phyloP scores from a whole-genome alignment of 2,888 invertebrate species.

The Junonia oenone region DNA sequence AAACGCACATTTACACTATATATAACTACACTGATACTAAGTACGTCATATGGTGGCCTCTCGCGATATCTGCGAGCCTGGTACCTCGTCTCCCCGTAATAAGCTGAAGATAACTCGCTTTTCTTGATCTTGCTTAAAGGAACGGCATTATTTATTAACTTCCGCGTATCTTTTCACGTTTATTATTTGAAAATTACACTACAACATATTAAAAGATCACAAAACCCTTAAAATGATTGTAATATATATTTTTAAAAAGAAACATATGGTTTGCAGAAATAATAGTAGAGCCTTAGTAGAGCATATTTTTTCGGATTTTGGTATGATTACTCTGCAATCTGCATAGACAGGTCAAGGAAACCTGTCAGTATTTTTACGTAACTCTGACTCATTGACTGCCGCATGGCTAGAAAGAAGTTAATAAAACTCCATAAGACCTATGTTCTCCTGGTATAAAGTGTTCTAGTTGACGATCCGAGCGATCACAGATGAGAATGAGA shows the following conservation, averaged over 20 bases:
- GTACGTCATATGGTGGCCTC: conserved; percentile 65
- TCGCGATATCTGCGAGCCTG: conserved; percentile 63
- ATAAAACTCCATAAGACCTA: conserved; percentile 40
- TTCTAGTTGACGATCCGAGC: conserved; percentile 77
- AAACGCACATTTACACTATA: conserved; percentile 39
- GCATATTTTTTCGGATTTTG: background rate
- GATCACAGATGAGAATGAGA: conserved; percentile 50
- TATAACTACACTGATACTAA: conserved; percentile 45
- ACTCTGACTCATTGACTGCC: conserved; percentile 18
- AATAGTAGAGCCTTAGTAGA: too few relatives aligned
- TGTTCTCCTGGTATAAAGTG: conserved; percentile 65
- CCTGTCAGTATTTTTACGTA: conserved; percentile 17
- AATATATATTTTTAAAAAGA: background rate
- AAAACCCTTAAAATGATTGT: background rate
- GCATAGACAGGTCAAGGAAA: conserved; percentile 19
- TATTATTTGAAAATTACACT: conserved; percentile 15
- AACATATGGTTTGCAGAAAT: too few relatives aligned
- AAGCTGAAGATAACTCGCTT: conserved; percentile 76
- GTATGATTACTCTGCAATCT: background rate
- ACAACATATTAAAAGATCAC: background rate
- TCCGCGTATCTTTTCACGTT: conserved; percentile 48
- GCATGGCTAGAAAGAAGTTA: conserved; percentile 7
- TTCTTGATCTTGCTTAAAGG: conserved; percentile 59
- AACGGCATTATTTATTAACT: conserved; percentile 47
- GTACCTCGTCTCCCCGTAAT: conserved; percentile 73